Conservation (phyloP, 2,888 invertebrate species). For the Falcaria lacertinaria region DNA sequence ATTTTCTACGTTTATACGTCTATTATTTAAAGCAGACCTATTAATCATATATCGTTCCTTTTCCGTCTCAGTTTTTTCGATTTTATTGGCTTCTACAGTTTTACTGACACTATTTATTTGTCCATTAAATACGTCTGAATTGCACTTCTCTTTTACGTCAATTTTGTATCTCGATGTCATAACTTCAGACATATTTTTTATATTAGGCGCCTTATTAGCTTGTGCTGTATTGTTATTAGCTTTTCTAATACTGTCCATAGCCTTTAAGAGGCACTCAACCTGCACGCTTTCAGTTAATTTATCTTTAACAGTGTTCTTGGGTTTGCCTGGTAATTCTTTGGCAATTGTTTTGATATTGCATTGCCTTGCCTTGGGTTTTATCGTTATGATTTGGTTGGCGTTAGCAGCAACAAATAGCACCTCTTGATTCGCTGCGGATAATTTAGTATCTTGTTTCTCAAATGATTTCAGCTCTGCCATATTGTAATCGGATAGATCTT, state of each 20-base stretch:
- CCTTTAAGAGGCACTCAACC: not conserved
- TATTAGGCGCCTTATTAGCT: not conserved
- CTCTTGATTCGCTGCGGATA: not conserved
- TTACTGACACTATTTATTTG: not conserved
- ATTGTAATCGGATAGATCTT: not conserved
- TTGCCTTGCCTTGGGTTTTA: not conserved
- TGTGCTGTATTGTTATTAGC: not conserved
- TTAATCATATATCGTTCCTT: not conserved
- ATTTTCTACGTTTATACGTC: not conserved
- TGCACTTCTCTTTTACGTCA: not conserved
- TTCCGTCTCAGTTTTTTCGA: not conserved
- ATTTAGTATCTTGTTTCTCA: not conserved
- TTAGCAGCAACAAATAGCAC: not conserved
- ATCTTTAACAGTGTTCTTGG: not conserved
- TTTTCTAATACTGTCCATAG: not conserved
- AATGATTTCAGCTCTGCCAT: not conserved
- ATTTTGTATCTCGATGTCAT: not conserved
- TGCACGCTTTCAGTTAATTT: not conserved
- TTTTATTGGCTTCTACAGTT: not conserved
- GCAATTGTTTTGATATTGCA: not conserved
- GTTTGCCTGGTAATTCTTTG: not conserved
- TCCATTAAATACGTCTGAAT: not conserved
- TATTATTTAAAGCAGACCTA: not conserved
- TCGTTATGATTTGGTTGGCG: not conserved
- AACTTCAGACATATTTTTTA: not conserved